Percentiles rank a stretch among this genome's conserved stretches.
Evolutionary conservation across 1,140 invertebrate species (phyloP).

Genomic region (Cydia pomonella): DNA sequence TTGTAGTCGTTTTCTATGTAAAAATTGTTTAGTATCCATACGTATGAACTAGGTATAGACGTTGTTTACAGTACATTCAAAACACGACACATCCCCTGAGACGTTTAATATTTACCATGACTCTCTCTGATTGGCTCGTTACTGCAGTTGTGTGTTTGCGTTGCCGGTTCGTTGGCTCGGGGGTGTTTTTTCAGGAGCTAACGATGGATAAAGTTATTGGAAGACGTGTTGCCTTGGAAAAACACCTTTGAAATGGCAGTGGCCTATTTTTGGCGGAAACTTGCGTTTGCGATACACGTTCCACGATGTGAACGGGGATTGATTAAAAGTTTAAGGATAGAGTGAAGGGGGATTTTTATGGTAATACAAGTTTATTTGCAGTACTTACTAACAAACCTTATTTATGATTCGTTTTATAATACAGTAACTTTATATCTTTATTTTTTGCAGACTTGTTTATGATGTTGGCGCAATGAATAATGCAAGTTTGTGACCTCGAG

Average conservation of each 20-base stretch:
- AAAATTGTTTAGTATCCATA: background rate
- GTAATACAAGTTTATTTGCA: too few relatives aligned
- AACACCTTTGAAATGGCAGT: conserved; percentile 21
- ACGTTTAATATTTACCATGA: conserved; percentile 48
- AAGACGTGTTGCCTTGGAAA: conserved; percentile 22
- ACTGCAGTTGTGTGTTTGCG: conserved; percentile 46
- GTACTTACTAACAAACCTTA: too few relatives aligned
- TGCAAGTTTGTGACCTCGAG: too few relatives aligned
- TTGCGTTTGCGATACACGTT: background rate
- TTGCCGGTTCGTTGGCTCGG: conserved; percentile 46
- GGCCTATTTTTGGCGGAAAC: background rate
- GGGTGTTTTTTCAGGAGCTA: conserved; percentile 42
- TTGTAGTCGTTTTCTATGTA: too few relatives aligned
- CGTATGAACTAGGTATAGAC: background rate
- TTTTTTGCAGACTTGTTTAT: too few relatives aligned
- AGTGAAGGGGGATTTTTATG: background rate
- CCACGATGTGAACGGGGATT: background rate
- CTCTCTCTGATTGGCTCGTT: conserved; percentile 46
- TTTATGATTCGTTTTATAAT: too few relatives aligned
- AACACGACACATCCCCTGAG: background rate
- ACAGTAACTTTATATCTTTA: too few relatives aligned
- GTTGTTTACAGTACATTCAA: background rate
- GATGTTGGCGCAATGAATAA: too few relatives aligned
- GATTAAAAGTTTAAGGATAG: background rate
- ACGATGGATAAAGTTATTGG: conserved; percentile 26